These are phyloP conservation scores for Prochilodus magdalenae DNA, from an alignment of 2,113 vertebrate species.

Conservation along the genomic window DNA sequence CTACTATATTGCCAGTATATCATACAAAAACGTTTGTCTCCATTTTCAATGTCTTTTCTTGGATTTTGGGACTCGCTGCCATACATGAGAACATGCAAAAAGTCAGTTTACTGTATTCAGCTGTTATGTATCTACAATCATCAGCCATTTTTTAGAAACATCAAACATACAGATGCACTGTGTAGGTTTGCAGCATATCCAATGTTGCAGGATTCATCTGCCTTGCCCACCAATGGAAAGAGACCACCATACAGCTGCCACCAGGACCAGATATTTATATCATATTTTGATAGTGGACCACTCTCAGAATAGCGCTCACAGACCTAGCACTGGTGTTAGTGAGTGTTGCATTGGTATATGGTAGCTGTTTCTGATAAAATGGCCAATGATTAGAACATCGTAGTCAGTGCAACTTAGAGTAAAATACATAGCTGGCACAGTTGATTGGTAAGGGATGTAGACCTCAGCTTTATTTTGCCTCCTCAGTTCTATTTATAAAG, in stretches of 20 bases:
- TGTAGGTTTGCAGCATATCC: not conserved
- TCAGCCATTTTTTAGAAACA: too few species aligned
- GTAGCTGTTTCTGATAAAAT: not conserved
- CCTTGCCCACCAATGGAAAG: not conserved
- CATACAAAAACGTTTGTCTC: not conserved
- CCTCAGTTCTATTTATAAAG: constrained; percentile 31
- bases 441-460: too few species aligned
- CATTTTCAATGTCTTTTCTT: not conserved
- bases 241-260: not conserved
- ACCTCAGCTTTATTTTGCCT: constrained; percentile 18
- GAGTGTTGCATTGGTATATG: not conserved
- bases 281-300: not conserved
- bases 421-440: too few species aligned
- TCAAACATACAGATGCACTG: not conserved
- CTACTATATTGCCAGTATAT: not conserved
- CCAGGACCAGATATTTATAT: not conserved
- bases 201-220: not conserved
- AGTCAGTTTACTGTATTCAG: not conserved
- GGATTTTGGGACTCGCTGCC: not conserved
- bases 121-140: not conserved
- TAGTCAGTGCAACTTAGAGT: too few species aligned
- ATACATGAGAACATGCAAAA: too few species aligned
- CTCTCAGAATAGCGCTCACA: not conserved
- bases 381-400: not conserved
- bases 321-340: not conserved